Evolutionary conservation across 2,113 vertebrate genomes (phyloP), one percentile per base, ranked within the genome.

Genomic region (Columba livia): DNA sequence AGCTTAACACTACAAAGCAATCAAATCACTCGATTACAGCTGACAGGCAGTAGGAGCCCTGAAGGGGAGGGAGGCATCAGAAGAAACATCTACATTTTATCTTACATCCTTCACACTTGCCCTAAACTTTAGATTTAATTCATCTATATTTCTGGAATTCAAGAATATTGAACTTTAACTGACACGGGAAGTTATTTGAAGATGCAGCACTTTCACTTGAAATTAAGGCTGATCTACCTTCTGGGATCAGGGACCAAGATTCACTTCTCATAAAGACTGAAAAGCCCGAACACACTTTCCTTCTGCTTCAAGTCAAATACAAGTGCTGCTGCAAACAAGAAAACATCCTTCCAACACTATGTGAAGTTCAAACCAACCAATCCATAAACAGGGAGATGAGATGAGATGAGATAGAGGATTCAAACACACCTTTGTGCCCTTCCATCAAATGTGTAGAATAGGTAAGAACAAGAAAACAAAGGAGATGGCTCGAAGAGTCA

Each of bases 1-100:
- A 95, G 93, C 85, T 96, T 97, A 97, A 97, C 95, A 91, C 87
- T 90, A 93, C 90, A 79, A 97, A 96, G 93, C 94, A 97, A 97
- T 97, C 96, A 96, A 97, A 96, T 96, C 87, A 91, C 91, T 97
- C 93, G 0, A 19, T 93, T 97, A 92, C 64, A 97, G 95, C 90
- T 94, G 97, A 96, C 96, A 96, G 95, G 79, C 61, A 85, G 83
- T 50, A 74, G 82, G 77, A 96, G 95, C 95, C 97, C 95, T 90
- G 93, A 86, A 91, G 95, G 79, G 47, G 83, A 95, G 89, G 70
- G 58, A 58, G 1, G 91, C 29, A 9, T 72, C 92, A 73, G 60
- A 40, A 89, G 60, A 79, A 92, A 77, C 77, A 90, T 80, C 84
- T 85, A 70, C 79, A 64, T 92, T 94, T 91, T 82, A 75, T 84